These are phyloP conservation scores for Ophion ventricosus DNA, from an alignment of 2,888 invertebrate species.

Conservation along the genomic window DNA sequence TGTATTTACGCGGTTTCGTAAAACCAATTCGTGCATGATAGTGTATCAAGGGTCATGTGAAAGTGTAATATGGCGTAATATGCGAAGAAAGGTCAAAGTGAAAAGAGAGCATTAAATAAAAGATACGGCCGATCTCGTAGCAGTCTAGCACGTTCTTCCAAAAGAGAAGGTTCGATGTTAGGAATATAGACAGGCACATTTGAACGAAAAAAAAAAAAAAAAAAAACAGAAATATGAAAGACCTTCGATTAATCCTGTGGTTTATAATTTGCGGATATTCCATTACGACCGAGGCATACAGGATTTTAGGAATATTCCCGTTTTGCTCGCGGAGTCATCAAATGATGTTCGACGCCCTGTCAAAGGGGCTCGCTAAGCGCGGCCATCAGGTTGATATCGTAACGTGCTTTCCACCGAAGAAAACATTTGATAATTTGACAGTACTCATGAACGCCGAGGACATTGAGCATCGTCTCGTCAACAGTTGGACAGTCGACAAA, in stretches of 20 bases:
- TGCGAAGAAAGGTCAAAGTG: too few species aligned
- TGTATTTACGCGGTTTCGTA: too few species aligned
- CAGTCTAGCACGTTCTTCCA: too few species aligned
- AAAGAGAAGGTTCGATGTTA: too few species aligned
- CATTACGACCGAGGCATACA: conserved; percentile 65
- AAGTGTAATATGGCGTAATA: too few species aligned
- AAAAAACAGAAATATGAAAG: conserved; percentile 34
- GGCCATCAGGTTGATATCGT: conserved; percentile 83
- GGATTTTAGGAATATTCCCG: conserved; percentile 83
- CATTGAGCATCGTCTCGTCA: conserved; percentile 46
- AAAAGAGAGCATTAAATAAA: too few species aligned
- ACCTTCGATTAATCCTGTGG: background rate
- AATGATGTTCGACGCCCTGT: conserved; percentile 82
- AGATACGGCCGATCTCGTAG: too few species aligned
- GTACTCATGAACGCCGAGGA: conserved; percentile 64
- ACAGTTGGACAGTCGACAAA: conserved; percentile 57
- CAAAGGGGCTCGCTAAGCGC: conserved; percentile 81
- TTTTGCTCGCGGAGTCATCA: conserved; percentile 84
- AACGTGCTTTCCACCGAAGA: conserved; percentile 67
- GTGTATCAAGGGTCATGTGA: too few species aligned
- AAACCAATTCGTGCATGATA: too few species aligned
- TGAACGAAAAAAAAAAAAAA: too few species aligned
- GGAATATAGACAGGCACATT: too few species aligned
- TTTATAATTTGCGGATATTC: conserved; percentile 3
- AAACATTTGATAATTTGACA: conserved; percentile 63